phyloP scores from a whole-genome alignment of 2,797 vertebrate genomes.

The Dermochelys coriacea region DNA sequence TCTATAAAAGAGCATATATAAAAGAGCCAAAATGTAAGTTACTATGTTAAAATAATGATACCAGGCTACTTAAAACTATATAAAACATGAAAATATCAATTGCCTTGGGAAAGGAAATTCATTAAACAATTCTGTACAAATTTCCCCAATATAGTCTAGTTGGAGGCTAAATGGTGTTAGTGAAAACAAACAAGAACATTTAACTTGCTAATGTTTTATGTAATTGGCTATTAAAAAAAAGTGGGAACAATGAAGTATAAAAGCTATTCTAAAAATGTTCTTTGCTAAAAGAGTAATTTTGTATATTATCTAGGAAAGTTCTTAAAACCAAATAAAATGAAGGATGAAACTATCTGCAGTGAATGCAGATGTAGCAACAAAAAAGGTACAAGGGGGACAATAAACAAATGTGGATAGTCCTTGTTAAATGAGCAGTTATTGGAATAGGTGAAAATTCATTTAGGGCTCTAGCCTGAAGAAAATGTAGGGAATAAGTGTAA shows the following conservation, averaged over 20 bases:
- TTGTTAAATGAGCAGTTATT: neutral
- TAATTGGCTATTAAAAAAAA: neutral
- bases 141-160: neutral
- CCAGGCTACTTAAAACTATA: neutral
- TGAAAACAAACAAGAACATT: neutral
- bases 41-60: neutral
- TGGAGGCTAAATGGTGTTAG: neutral
- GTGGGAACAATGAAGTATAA: neutral
- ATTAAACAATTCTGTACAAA: neutral
- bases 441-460: neutral
- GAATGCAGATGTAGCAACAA: neutral
- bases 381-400: neutral
- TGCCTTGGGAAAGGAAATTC: neutral
- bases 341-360: neutral
- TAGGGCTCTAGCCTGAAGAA: neutral
- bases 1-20: neutral
- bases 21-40: neutral
- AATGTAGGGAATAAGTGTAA: neutral
- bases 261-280: neutral
- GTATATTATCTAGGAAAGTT: neutral
- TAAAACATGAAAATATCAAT: neutral
- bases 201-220: neutral
- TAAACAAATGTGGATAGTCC: neutral
- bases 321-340: neutral
- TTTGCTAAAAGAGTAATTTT: neutral